A percentile compares a stretch with the other conserved stretches of the same genome.
These are phyloP conservation scores for Eulemur albifrons DNA, from an alignment of 2,797 vertebrate species.

Conservation along the genomic window DNA sequence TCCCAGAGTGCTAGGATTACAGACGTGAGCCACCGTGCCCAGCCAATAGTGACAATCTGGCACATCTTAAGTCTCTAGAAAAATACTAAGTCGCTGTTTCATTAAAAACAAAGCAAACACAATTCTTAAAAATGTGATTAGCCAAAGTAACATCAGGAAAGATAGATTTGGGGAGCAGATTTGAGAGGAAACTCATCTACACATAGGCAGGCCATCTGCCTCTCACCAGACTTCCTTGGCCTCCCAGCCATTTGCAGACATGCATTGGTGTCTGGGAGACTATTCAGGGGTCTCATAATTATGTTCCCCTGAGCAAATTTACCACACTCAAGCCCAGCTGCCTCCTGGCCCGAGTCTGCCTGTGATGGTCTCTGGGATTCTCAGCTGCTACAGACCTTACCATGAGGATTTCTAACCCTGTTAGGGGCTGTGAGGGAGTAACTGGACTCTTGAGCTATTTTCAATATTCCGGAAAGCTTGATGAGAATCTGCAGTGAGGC, in stretches of 20 bases:
- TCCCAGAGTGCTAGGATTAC: too few relatives aligned
- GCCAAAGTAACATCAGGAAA: background rate
- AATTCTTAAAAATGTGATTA: background rate
- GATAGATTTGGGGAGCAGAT: background rate
- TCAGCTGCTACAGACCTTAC: background rate
- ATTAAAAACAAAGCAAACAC: background rate
- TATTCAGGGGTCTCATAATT: background rate
- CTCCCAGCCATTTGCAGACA: background rate
- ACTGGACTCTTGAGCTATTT: background rate
- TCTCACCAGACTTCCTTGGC: background rate
- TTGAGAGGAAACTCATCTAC: background rate
- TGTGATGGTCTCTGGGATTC: background rate
- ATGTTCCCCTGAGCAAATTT: background rate
- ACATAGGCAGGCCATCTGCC: background rate
- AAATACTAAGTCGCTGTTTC: background rate
- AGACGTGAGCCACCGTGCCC: too few relatives aligned
- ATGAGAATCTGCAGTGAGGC: background rate
- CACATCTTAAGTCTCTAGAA: background rate
- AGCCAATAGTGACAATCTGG: too few relatives aligned
- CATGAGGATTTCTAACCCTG: background rate
- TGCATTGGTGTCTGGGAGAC: rapidly evolving
- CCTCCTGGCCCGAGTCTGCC: background rate
- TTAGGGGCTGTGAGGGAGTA: background rate
- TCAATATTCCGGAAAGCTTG: background rate
- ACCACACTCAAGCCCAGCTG: background rate